Conservation (phyloP, 2,797 vertebrate genomes). For the Selene dorsalis region DNA sequence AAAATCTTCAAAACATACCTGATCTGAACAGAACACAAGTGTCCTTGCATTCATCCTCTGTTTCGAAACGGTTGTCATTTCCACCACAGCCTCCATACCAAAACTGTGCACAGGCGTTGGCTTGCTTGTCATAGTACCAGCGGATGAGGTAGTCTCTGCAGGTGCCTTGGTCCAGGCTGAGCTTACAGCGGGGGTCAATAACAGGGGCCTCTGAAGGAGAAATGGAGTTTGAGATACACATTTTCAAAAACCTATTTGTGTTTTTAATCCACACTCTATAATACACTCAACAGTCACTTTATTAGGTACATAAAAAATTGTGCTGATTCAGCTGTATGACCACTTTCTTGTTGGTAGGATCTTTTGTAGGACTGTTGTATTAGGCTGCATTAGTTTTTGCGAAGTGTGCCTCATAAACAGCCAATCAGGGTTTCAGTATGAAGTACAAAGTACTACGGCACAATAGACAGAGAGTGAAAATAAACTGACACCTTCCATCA, state of each 20-base stretch:
- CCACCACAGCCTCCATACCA: conserved; percentile 90
- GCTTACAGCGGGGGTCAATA: conserved; percentile 77
- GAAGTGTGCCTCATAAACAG: neutral
- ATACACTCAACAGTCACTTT: neutral
- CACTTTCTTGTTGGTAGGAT: neutral
- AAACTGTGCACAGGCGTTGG: conserved; percentile 92
- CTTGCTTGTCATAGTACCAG: conserved; percentile 91
- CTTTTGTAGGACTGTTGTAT: neutral
- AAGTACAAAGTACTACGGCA: too few species aligned
- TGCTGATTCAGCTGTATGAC: neutral
- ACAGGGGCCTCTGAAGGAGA: conserved; percentile 65
- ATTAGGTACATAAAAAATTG: neutral
- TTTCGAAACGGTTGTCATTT: conserved; percentile 89
- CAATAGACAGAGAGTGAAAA: too few species aligned
- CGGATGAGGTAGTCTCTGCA: conserved; percentile 86
- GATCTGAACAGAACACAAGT: conserved; percentile 80
- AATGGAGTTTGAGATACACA: conserved; percentile 24
- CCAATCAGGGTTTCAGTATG: too few species aligned
- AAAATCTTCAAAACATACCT: conserved; percentile 71
- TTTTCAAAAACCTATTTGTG: conserved; percentile 2
- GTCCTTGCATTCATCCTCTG: conserved; percentile 87
- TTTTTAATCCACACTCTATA: neutral
- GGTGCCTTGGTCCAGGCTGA: conserved; percentile 85
- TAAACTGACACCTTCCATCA: too few species aligned
- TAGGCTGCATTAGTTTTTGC: neutral